Conservation (phyloP, 1,140 invertebrate species). For the Leptopilina clavipes region DNA sequence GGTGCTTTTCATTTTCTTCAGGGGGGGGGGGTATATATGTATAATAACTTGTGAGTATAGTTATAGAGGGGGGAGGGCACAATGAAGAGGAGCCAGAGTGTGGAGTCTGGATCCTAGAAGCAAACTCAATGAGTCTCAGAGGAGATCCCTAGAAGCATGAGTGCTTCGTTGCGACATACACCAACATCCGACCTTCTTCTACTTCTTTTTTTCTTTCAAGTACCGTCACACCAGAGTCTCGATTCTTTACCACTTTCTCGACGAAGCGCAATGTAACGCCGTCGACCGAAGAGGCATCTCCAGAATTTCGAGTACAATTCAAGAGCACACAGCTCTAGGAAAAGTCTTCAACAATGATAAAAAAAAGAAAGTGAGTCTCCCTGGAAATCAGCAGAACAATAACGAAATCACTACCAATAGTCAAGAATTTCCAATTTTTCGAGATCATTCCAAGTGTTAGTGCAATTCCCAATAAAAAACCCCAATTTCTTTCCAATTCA, state of each 20-base stretch:
- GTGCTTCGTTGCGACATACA: conserved; percentile 38
- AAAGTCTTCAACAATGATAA: neutral
- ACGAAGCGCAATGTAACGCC: neutral
- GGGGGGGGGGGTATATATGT: neutral
- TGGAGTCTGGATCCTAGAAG: conserved; percentile 40
- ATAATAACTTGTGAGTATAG: conserved; percentile 26
- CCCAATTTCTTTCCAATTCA: too few relatives aligned
- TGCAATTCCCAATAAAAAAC: too few relatives aligned
- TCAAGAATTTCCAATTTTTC: neutral
- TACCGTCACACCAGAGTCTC: neutral
- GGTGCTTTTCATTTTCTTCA: conserved; percentile 14
- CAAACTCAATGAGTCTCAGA: conserved; percentile 54
- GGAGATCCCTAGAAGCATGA: conserved; percentile 51
- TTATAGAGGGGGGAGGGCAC: conserved; percentile 39
- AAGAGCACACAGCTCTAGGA: neutral
- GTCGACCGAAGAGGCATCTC: conserved; percentile 21
- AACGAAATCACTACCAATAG: neutral
- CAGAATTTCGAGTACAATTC: conserved; percentile 23
- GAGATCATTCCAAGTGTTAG: neutral
- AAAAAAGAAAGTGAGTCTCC: conserved; percentile 21
- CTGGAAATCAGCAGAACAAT: conserved; percentile 21
- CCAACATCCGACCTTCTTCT: conserved; percentile 7
- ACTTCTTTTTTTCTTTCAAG: neutral
- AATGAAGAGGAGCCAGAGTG: conserved; percentile 48
- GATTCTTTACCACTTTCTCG: conserved; percentile 28